phyloP scores from a whole-genome alignment of 2,113 vertebrate species.

The Barnardius zonarius region DNA sequence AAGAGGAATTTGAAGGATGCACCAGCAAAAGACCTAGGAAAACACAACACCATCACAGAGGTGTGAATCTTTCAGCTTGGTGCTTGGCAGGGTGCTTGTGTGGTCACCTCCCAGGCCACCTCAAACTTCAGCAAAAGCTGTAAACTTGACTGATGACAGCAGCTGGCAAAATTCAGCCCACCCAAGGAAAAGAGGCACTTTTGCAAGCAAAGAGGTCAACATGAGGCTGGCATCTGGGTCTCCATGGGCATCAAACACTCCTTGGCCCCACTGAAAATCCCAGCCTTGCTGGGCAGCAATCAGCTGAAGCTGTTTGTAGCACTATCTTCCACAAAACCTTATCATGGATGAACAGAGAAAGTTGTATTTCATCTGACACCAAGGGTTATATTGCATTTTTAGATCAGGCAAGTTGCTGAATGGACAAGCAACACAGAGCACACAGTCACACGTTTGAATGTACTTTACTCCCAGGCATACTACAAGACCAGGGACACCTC shows the following conservation, averaged over 20 bases:
- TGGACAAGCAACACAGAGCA: neutral
- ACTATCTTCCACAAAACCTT: neutral
- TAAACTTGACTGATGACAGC: conserved; percentile 43
- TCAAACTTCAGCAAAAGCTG: neutral
- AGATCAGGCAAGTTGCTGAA: neutral
- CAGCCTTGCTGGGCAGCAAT: neutral
- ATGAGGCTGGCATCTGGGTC: neutral
- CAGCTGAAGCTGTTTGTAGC: neutral
- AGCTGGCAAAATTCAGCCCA: conserved; percentile 52
- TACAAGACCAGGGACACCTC: neutral
- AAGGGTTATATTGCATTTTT: neutral
- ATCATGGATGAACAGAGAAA: neutral
- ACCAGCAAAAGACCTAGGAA: conserved; percentile 54
- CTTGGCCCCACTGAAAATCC: neutral
- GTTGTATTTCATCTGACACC: neutral
- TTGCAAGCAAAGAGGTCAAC: neutral
- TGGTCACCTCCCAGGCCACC: neutral
- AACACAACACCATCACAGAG: conserved; percentile 12
- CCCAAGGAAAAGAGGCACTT: neutral
- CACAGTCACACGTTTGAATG: neutral
- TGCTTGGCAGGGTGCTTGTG: neutral
- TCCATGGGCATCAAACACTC: neutral
- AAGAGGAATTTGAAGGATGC: neutral
- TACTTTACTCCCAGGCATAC: neutral
- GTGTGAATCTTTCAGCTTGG: neutral